Percentiles rank a stretch among this genome's conserved stretches.
Evolutionary conservation across 2,888 invertebrate genomes (phyloP).

Genomic region (Pyrocoelia pectoralis): DNA sequence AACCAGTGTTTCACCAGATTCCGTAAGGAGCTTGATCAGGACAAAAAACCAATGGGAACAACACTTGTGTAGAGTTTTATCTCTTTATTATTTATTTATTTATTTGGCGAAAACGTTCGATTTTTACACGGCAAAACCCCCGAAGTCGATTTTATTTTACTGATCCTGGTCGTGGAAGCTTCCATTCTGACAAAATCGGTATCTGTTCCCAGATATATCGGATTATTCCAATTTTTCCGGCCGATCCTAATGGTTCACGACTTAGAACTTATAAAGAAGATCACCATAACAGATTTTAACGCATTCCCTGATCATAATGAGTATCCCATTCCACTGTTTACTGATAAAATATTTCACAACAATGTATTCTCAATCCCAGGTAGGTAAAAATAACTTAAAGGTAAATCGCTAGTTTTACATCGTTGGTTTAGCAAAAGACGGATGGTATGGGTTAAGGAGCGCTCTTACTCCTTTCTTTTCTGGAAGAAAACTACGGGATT

Average conservation of each 20-base stretch:
- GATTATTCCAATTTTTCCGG: neutral
- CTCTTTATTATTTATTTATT: too few relatives aligned
- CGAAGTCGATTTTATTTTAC: too few relatives aligned
- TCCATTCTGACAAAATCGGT: too few relatives aligned
- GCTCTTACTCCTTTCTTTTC: neutral
- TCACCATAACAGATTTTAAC: neutral
- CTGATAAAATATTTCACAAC: neutral
- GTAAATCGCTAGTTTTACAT: too few relatives aligned
- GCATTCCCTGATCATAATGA: neutral
- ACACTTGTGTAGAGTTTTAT: too few relatives aligned
- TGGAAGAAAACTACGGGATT: neutral
- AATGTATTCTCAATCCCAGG: neutral
- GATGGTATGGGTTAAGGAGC: neutral
- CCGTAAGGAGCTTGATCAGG: too few relatives aligned
- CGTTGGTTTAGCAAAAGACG: neutral
- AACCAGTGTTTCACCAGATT: too few relatives aligned
- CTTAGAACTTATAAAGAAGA: neutral
- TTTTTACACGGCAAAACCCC: too few relatives aligned
- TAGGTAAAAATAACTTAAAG: neutral
- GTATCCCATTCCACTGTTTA: neutral
- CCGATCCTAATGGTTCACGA: neutral
- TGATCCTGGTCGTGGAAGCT: too few relatives aligned
- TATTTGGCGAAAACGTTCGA: too few relatives aligned
- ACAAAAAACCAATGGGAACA: too few relatives aligned
- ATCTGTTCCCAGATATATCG: neutral